Base-by-base conservation (phyloP, 1,140 invertebrate species). In the Drosophila setifemur region DNA sequence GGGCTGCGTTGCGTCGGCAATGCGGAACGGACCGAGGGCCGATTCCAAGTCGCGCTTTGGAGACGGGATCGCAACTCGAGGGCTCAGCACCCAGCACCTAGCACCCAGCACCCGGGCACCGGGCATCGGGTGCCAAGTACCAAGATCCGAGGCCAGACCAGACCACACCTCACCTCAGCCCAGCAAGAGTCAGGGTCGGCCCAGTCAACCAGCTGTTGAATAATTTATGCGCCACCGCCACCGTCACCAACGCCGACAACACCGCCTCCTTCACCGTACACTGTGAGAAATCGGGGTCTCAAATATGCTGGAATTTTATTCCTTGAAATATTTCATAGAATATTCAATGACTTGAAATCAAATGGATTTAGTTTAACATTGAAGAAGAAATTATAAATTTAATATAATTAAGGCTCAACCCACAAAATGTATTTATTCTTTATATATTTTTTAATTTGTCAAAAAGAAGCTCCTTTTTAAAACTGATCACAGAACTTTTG, bases 221-320 rank as follows among this genome's bases (percentile, higher is more conserved):
- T 82, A 73, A 82, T 82, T 82, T 77, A 82, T 82, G 73, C 78
- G 73, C 47, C 68, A 67, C 73, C 64, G 73, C 60, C 66, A 55
- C 66, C 63, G 39, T 29, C 26, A 39, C 60, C 72, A 58, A 60
- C 74, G 48, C 60, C 72, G 61, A 60, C 74, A 71, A 61, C 77
- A 67, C 48, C 74, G 78, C 76, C 76, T 71, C 67, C 72, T 75
- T 67, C 69, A 35, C 19, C 16, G 2, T 4, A n/a, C 50, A 60
- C 23, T 55, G 23, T 1, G 12, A 1, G 43, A 54, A 52, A 54
- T 3, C 21, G 5, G 5, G 21, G 21, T 2, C 21, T 3, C 21
- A 23, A n/a, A n/a, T n/a, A n/a, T n/a, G n/a, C n/a, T n/a, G n/a
- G n/a, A n/a, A n/a, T n/a, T n/a, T n/a, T n/a, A n/a, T n/a, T n/a